Conservation (phyloP, 2,113 vertebrate genomes). For the Nesoenas mayeri region DNA sequence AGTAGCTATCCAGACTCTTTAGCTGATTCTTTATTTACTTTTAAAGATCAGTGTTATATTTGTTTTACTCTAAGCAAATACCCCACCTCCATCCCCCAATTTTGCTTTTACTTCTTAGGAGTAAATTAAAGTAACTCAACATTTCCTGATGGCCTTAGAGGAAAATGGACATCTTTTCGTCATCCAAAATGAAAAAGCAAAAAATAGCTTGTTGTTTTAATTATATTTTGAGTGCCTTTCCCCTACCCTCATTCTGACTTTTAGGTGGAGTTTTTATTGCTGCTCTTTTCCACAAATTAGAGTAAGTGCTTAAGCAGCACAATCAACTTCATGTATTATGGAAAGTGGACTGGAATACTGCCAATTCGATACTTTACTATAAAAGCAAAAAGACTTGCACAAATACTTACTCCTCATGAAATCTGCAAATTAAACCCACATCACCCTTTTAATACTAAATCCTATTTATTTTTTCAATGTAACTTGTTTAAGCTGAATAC, state of each 20-base stretch:
- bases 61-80: not conserved
- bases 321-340: not conserved
- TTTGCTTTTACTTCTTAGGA: not conserved
- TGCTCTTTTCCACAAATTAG: not conserved
- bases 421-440: constrained; percentile 35
- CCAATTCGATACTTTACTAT: constrained; percentile 6
- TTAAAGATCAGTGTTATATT: not conserved
- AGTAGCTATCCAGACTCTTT: not conserved
- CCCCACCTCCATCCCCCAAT: not conserved
- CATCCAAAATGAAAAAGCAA: not conserved
- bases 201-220: not conserved
- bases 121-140: not conserved
- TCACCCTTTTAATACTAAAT: constrained; percentile 17
- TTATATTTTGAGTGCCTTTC: not conserved
- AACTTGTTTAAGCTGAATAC: not conserved
- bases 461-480: constrained; percentile 23
- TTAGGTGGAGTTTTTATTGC: not conserved
- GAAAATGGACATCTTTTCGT: not conserved
- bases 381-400: constrained; percentile 5
- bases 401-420: constrained; percentile 21
- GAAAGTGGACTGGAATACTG: not conserved
- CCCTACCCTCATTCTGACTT: not conserved
- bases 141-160: not conserved
- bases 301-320: not conserved
- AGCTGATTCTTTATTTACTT: not conserved